A percentile compares a stretch with the other conserved stretches of the same genome.
Evolutionary conservation across 2,797 vertebrate genomes (phyloP).

Genomic region (Perodicticus potto): DNA sequence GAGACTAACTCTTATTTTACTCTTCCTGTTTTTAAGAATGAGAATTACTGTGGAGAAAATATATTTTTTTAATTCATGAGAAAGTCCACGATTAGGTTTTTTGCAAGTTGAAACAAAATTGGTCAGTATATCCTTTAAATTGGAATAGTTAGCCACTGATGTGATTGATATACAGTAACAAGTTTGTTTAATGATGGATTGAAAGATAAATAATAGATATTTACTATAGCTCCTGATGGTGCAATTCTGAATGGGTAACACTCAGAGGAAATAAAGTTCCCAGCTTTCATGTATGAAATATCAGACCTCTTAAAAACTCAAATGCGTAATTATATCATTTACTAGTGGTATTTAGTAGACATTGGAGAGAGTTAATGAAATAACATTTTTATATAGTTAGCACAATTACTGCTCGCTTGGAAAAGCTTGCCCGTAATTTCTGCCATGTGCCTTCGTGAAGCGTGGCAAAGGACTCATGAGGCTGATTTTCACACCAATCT

Average conservation of each 20-base stretch:
- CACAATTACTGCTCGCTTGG: not conserved
- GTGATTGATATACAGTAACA: slow-evolving; percentile 70
- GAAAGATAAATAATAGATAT: slow-evolving; percentile 75
- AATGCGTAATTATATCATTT: slow-evolving; percentile 44
- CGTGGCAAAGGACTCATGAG: not conserved
- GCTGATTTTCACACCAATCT: not conserved
- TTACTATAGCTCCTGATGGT: slow-evolving; percentile 48
- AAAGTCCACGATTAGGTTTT: slow-evolving; percentile 71
- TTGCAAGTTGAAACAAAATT: slow-evolving; percentile 74
- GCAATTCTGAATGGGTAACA: slow-evolving; percentile 67
- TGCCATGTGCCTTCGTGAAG: not conserved
- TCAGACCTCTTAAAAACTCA: slow-evolving; percentile 50
- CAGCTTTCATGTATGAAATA: slow-evolving; percentile 61
- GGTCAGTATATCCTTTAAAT: slow-evolving; percentile 75
- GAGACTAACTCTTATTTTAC: slow-evolving; percentile 25
- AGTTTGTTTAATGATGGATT: slow-evolving; percentile 69
- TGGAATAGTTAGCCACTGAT: slow-evolving; percentile 57
- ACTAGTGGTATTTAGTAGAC: slow-evolving; percentile 56
- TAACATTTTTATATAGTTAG: not conserved
- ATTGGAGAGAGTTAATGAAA: slow-evolving; percentile 64
- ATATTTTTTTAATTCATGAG: slow-evolving; percentile 58
- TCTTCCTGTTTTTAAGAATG: slow-evolving; percentile 66
- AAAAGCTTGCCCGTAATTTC: not conserved
- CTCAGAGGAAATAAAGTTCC: slow-evolving; percentile 69
- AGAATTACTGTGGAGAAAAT: slow-evolving; percentile 69